Evolutionary conservation across 1,140 invertebrate species (phyloP), one percentile per base, ranked within the genome.

Genomic region (Polyergus mexicanus): DNA sequence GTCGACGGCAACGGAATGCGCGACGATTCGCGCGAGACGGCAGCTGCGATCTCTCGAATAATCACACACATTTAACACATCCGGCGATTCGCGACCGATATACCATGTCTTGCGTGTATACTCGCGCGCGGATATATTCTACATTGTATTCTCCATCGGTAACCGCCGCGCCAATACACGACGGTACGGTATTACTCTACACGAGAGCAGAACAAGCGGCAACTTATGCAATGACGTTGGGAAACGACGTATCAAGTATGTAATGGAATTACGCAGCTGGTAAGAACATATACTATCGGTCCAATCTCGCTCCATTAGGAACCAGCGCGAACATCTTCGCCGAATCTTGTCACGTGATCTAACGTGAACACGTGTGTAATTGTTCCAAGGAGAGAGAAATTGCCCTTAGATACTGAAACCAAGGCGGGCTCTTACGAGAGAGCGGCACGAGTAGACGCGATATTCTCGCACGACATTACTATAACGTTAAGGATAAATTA

Each of bases 11-110:
- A 81, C 69, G 72, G 71, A 88, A 85, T 47, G 58, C 28, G 28
- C 65, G 81, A 62, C 22, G 58, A 5, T 25, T 54, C 86, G 85
- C 62, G 60, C 54, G 56, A 60, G 32, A 75, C 60, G 76, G 44
- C 62, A 71, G 44, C 28, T 65, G 54, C 56, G 76, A 86, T 88
- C n/a, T 28, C 89, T 83, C 81, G 89, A 89, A 92, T 93, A 92
- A 94, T 94, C 91, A 87, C 92, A 90, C 91, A 87, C 92, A 90
- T 92, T 92, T 91, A 92, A 86, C 88, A 91, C 83, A 77, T 87
- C 63, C 62, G 47, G 60, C 47, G 71, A 75, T 66, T 68, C 51
- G 22, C 51, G 54, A 84, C 69, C 86, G 75, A 86, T 86, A 86
- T 71, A 28, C 69, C 11, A 2, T 63, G 25, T 22, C 32, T 68